Base-by-base conservation (phyloP, 2,797 vertebrate species). In the Furcifer pardalis region DNA sequence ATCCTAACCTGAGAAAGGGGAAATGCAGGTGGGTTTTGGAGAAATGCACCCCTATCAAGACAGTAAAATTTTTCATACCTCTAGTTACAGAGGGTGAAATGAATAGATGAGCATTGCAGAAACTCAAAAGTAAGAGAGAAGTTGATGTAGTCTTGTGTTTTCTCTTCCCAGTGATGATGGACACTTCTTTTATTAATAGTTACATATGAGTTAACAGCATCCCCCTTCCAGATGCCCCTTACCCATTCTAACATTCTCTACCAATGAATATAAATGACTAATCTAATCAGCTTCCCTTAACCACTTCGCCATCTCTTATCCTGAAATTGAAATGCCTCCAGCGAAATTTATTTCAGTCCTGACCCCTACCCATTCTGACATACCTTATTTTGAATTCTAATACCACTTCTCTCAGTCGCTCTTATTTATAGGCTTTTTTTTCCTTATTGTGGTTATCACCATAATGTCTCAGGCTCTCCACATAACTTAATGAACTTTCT, bases 201-300 rank as follows among this genome's bases (percentile, higher is more conserved):
- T 90, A 63, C 76, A 52, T 5, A 12, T 89, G 65, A 84, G 19
- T 82, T 90, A 89, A 89, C 89, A 81, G 60, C 40, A 82, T 89
- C 59, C 65, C 8, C 60, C 89, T 86, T 72, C 83, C 92, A 92
- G 88, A 86, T 89, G 80, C 89, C 77, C 74, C 84, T 91, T 89
- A 86, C 86, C 89, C 85, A 84, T 72, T 62, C 68, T 81, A 87
- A 72, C 19, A 0, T 91, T 92, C 83, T 90, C 75, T 88, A 80
- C 46, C 89, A 87, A 90, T 91, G 89, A 92, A 93, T 93, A 93
- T 87, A 92, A 93, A 92, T 91, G 79, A 92, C 84, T 90, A 89
- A 89, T 84, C 90, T 91, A 91, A 94, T 90, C 90, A 91, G 87
- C 86, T 94, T 91, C 80, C 63, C 87, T 92, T 90, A 90, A 91